phyloP scores from a whole-genome alignment of 92 coral and sea anemone genomes.

The Galaxea fascicularis region DNA sequence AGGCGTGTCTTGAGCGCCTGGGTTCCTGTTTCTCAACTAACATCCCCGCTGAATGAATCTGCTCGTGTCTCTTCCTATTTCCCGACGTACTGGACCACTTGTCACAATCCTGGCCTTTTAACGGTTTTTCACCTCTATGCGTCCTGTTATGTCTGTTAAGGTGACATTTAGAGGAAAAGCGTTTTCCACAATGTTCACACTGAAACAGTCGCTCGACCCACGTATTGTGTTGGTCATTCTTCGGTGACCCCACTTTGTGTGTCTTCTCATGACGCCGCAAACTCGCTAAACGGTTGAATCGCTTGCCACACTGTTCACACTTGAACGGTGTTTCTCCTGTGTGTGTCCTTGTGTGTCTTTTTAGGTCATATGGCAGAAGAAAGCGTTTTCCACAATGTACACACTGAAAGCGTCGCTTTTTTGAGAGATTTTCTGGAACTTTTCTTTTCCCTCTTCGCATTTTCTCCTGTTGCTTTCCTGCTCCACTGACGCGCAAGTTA shows the following conservation, averaged over 20 bases:
- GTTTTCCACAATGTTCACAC: neutral
- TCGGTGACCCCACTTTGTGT: neutral
- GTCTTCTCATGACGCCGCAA: neutral
- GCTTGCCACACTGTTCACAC: neutral
- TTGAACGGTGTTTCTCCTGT: neutral
- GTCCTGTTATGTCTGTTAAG: neutral
- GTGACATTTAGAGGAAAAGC: neutral
- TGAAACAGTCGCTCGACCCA: neutral
- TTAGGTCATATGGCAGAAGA: neutral
- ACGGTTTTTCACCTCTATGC: neutral
- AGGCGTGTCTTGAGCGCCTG: neutral
- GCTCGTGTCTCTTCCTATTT: neutral
- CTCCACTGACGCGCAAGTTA: neutral
- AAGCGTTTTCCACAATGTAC: neutral
- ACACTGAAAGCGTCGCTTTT: neutral
- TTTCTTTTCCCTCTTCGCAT: neutral
- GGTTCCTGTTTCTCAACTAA: neutral
- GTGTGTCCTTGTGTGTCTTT: neutral
- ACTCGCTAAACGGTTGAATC: neutral
- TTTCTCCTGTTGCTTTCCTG: neutral
- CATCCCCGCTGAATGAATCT: neutral
- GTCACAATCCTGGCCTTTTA: neutral
- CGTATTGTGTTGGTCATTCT: too few species aligned
- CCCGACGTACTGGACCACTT: neutral
- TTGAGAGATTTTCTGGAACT: neutral